Evolutionary conservation across 2,113 vertebrate species (phyloP), one percentile per base, ranked within the genome.

Genomic region (Chlorodrepanis virens): DNA sequence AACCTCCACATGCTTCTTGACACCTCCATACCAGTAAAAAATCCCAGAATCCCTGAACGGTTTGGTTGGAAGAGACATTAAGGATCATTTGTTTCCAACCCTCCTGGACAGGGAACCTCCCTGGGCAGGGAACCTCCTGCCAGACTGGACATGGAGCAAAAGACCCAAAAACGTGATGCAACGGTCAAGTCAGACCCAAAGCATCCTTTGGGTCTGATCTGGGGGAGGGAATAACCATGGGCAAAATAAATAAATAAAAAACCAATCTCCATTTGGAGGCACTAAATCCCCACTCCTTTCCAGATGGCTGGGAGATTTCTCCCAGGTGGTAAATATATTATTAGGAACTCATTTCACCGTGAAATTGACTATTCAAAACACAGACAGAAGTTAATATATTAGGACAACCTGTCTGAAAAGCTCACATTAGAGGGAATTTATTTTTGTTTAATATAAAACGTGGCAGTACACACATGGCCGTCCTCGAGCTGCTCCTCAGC

Each of bases 271-370:
- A 92, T 98, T 98, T 97, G 96, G 97, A 98, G 96, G 98, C 95
- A 97, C 97, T 98, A 98, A 98, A 98, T 98, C 96, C 97, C 97
- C 92, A 93, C 93, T 98, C 95, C 97, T 98, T 98, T 98, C 98
- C 98, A 98, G 98, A 98, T 98, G 98, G 98, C 97, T 98, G 97
- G 97, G 97, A 98, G 98, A 98, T 98, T 98, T 98, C 97, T 98
- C 98, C 97, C 98, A 98, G 98, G 98, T 98, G 98, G 98, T 98
- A 98, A 98, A 98, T 98, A 98, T 98, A 98, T 98, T 98, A 98
- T 98, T 98, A 98, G 98, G 98, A 98, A 98, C 97, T 98, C 98
- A 98, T 98, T 98, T 98, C 97, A 98, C 98, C 98, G 98, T 98
- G 98, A 98, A 98, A 98, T 98, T 98, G 98, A 98, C 97, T 98